phyloP scores from a whole-genome alignment of 2,113 vertebrate species.

The Hucho hucho region DNA sequence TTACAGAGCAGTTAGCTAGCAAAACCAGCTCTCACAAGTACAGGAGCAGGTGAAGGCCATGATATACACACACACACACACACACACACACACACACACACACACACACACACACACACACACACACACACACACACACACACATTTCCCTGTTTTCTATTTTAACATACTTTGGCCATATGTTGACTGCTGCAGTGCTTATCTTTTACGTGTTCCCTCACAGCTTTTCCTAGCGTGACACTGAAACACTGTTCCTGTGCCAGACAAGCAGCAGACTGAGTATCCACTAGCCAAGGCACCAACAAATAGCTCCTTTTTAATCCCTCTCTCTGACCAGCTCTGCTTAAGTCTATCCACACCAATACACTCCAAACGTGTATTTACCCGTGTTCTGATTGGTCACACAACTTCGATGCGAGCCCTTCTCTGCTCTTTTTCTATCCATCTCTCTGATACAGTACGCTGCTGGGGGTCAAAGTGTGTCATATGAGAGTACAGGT shows the following conservation, averaged over 20 bases:
- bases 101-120: constrained; percentile 6
- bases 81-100: constrained; percentile 2
- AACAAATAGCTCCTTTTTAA: neutral
- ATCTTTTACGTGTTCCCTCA: neutral
- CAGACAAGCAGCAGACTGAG: neutral
- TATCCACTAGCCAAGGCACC: neutral
- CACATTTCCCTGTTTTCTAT: neutral
- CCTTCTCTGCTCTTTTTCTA: neutral
- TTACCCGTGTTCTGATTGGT: neutral
- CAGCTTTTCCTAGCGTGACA: neutral
- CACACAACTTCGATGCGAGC: neutral
- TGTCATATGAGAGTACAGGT: neutral
- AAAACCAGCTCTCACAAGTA: constrained; percentile 17
- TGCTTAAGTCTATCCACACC: neutral
- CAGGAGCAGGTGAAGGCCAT: neutral
- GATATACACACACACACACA: constrained; percentile 1
- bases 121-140: constrained; percentile 2
- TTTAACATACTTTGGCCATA: neutral
- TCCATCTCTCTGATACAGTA: neutral
- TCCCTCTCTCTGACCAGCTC: neutral
- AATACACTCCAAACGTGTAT: neutral
- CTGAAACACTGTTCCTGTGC: constrained; percentile 5
- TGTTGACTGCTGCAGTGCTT: neutral
- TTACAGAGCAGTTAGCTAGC: constrained; percentile 15
- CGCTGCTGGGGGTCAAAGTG: neutral